Base-by-base conservation (phyloP, 2,113 vertebrate genomes). In the Mesoclemmys tuberculata region DNA sequence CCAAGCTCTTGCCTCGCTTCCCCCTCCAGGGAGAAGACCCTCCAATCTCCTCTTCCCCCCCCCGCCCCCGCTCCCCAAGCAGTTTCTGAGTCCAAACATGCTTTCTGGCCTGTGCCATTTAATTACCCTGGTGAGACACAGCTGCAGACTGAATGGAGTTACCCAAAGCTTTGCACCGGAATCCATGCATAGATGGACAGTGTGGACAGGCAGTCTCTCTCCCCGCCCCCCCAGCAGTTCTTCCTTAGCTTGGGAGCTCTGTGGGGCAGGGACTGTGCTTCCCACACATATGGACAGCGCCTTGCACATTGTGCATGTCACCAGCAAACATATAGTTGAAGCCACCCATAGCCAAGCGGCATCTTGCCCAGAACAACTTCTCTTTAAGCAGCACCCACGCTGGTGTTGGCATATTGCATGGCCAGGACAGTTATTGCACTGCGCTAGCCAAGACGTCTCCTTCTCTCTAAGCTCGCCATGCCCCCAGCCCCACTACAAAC, bases 131-230 rank as follows among this genome's bases (percentile, higher is more conserved):
- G 44, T 46, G 19, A 19, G 1, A 10, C 31, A 8, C 64, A 38
- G 77, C 64, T 38, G 82, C 55, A 29, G 46, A 8, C 0, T 0
- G 46, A 91, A 84, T 79, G 56, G 82, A 0, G 0, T 8, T 12
- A 77, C 77, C 85, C 90, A 46, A 0, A n/a, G 78, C 82, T 8
- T 1, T 0, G 51, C 5, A 64, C 3, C 8, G 4, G 64, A 71
- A 38, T 21, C n/a, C 19, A 18, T 22, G 18, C 38, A n/a, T 18
- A 38, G 64, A n/a, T 10, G 19, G 64, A 38, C 64, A 38, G 19
- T 38, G n/a, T 10, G 64, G n/a, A n/a, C 19, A 38, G 64, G 64
- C 64, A 71, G 64, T 10, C n/a, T n/a, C 29, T 27, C 58, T 29
- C 10, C 55, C 24, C 24, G 19, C 54, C 54, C 54, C 2, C 4